Evolutionary conservation across 1,140 invertebrate genomes (phyloP).

Genomic region (Leptopilina boulardi): DNA sequence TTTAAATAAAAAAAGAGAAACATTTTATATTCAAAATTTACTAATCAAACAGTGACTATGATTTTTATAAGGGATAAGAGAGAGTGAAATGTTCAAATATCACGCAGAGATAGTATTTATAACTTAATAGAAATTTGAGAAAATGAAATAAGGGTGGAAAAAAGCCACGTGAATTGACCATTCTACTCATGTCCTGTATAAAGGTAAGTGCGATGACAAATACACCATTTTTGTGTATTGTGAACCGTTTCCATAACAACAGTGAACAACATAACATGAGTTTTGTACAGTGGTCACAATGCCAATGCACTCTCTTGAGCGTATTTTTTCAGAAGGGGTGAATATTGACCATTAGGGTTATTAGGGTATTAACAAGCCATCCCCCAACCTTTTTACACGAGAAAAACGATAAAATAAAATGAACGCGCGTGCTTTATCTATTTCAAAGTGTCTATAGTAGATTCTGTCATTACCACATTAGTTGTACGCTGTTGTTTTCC

Average conservation of each 20-base stretch:
- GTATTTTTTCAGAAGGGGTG: slow-evolving; percentile 52
- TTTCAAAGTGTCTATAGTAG: background rate
- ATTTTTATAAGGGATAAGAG: too few species aligned
- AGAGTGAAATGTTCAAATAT: too few species aligned
- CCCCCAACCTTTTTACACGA: slow-evolving; percentile 26
- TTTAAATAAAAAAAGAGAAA: too few species aligned
- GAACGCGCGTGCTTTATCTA: background rate
- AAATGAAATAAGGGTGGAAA: background rate
- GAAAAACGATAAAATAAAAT: slow-evolving; percentile 42
- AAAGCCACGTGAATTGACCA: background rate
- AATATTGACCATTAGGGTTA: slow-evolving; percentile 54
- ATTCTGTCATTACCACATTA: slow-evolving; percentile 36
- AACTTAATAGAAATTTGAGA: background rate
- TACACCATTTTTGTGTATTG: slow-evolving; percentile 55
- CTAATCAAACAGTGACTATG: too few species aligned
- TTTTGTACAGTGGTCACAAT: slow-evolving; percentile 46
- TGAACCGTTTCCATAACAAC: slow-evolving; percentile 62
- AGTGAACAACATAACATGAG: slow-evolving; percentile 36
- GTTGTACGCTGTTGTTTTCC: slow-evolving; percentile 24
- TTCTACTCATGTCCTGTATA: slow-evolving; percentile 24
- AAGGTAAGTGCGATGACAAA: slow-evolving; percentile 47
- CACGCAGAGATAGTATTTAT: too few species aligned
- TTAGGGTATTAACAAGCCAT: background rate
- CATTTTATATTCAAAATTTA: too few species aligned
- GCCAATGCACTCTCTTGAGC: slow-evolving; percentile 62